Base-by-base conservation (phyloP, 2,797 vertebrate genomes). In the Peromyscus nudipes region DNA sequence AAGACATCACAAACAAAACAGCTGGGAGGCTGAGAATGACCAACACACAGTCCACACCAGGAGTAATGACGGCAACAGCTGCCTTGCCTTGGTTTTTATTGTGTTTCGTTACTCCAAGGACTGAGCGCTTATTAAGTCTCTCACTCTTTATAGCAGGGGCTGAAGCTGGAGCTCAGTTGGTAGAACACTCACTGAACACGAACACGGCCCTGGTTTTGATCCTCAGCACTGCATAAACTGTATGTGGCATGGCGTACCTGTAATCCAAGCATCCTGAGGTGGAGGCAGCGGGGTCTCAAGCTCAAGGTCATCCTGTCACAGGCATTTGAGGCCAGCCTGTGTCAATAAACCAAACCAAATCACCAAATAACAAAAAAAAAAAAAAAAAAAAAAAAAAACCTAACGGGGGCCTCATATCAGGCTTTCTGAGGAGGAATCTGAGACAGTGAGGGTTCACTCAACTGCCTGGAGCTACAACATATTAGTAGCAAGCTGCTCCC, bases 51-150 rank as follows among this genome's bases (percentile, higher is more conserved):
- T 5, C n/a, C 34, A 60, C 2, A 37, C 31, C 11, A 8, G 11
- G 4, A n/a, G 23, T 5, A 0, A 17, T 4, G 40, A 55, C 3
- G 0, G 52, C 2, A 29, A 31, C 0, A 12, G 71, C 16, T 29
- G 2, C 16, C 1, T 16, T 37, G 6, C 27, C 14, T 13, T 55
- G 43, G 34, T 21, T 62, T 75, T 23, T 23, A 6, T 16, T 21
- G 0, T 19, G 23, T 1, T 25, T 21, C 40, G 19, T 6, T 46
- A 23, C 14, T 55, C 14, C n/a, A 34, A 46, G 37, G 87, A 65
- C 12, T n/a, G 25, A 7, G 25, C 0, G 0, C 0, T 13, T 11
- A 25, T 34, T 73, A 40, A 13, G 25, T 9, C 23, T 17, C 71
- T 29, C 27, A 16, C 1, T 71, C 34, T 73, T 40, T 71, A 60